phyloP scores from a whole-genome alignment of 2,888 invertebrate genomes.

The Calliopum simillimum region DNA sequence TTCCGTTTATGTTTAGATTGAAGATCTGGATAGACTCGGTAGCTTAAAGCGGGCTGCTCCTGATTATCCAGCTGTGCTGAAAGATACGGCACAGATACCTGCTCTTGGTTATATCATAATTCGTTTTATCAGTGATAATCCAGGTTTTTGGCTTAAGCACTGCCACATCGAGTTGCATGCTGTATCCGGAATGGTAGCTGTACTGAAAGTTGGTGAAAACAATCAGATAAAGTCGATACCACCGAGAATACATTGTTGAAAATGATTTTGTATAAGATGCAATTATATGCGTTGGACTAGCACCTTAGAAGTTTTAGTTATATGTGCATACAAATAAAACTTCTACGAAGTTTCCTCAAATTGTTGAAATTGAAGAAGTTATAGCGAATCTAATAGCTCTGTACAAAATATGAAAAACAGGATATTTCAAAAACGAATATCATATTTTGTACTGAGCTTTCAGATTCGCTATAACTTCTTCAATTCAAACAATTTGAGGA shows the following conservation, averaged over 20 bases:
- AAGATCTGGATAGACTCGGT: conserved; percentile 58
- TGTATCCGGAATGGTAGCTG: conserved; percentile 59
- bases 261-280: not conserved
- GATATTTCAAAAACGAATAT: too few relatives aligned
- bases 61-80: conserved; percentile 58
- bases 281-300: too few relatives aligned
- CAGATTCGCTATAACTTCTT: too few relatives aligned
- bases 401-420: too few relatives aligned
- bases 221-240: conserved; percentile 60
- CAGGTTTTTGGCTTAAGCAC: conserved; percentile 62
- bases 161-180: conserved; percentile 61
- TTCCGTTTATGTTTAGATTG: conserved; percentile 51
- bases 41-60: conserved; percentile 52
- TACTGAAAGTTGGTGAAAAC: conserved; percentile 60
- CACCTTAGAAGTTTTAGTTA: too few relatives aligned
- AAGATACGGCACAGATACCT: conserved; percentile 62
- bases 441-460: too few relatives aligned
- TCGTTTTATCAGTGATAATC: conserved; percentile 62
- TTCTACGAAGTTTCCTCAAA: too few relatives aligned
- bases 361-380: too few relatives aligned
- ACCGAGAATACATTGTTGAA: conserved; percentile 55
- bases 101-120: conserved; percentile 61
- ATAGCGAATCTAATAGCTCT: too few relatives aligned
- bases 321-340: too few relatives aligned
- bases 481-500: too few relatives aligned